Evolutionary conservation across 2,797 vertebrate species (phyloP).

Genomic region (Tenualosa ilisha): DNA sequence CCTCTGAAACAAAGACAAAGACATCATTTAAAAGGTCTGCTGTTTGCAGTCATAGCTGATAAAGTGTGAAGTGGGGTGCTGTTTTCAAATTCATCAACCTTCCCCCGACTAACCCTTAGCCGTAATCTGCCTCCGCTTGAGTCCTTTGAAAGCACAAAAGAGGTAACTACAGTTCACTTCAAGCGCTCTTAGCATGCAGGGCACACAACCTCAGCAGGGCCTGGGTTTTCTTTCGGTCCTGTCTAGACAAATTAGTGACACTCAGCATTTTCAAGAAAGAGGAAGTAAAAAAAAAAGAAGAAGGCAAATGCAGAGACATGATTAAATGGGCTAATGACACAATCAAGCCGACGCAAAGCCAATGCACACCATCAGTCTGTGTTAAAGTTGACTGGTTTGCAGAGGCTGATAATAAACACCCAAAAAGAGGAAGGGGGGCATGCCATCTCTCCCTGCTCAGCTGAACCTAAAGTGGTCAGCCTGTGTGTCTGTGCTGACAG

Average conservation of each 20-base stretch:
- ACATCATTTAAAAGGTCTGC: neutral
- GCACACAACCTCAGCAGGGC: constrained; percentile 34
- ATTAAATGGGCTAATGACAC: neutral
- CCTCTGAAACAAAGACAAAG: neutral
- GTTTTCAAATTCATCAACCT: neutral
- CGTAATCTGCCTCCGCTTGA: neutral
- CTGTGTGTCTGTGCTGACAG: neutral
- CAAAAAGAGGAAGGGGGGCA: neutral
- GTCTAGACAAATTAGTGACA: constrained; percentile 40
- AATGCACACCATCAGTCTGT: neutral
- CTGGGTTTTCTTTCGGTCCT: constrained; percentile 31
- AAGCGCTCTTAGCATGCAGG: constrained; percentile 38
- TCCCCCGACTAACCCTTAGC: constrained; percentile 19
- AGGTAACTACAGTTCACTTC: constrained; percentile 64
- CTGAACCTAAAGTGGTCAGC: neutral
- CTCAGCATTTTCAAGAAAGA: constrained; percentile 30
- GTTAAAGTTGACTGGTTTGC: neutral
- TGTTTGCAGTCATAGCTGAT: neutral
- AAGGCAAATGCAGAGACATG: neutral
- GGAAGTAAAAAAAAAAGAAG: neutral
- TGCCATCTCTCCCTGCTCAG: neutral
- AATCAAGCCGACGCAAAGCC: neutral
- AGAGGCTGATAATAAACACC: neutral
- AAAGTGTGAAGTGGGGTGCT: neutral
- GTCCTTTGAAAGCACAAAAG: constrained; percentile 42